phyloP scores from a whole-genome alignment of 2,888 invertebrate species.

The Drosophila leonis region DNA sequence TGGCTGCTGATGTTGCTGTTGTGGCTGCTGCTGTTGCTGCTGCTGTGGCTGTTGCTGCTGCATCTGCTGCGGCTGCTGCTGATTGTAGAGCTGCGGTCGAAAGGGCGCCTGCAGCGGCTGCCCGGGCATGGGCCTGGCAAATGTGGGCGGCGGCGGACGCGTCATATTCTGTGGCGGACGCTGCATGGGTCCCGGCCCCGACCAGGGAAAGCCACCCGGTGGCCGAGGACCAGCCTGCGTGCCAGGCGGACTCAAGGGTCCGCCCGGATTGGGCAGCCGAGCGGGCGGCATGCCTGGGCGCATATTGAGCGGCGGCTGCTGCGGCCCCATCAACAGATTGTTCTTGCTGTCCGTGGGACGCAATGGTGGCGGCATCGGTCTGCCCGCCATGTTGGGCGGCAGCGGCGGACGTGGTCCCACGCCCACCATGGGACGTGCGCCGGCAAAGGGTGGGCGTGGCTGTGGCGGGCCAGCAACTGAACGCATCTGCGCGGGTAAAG shows the following conservation, averaged over 20 bases:
- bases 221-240: constrained; percentile 80
- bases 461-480: constrained; percentile 74
- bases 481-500: constrained; percentile 81
- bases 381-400: constrained; percentile 74
- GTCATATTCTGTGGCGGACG: constrained; percentile 67
- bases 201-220: constrained; percentile 79
- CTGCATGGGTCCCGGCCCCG: constrained; percentile 52
- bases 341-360: constrained; percentile 86
- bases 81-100: constrained; percentile 73
- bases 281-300: constrained; percentile 68
- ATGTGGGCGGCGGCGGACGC: constrained; percentile 70
- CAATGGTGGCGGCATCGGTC: constrained; percentile 83
- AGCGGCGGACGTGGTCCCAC: constrained; percentile 81
- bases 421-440: constrained; percentile 72
- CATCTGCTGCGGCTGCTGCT: constrained; percentile 39
- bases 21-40: constrained; percentile 57
- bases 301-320: constrained; percentile 67
- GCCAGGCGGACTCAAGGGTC: constrained; percentile 80
- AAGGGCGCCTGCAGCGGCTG: constrained; percentile 79
- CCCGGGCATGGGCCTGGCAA: constrained; percentile 73
- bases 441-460: constrained; percentile 79
- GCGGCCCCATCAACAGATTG: constrained; percentile 82
- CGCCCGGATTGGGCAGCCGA: constrained; percentile 70
- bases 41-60: constrained; percentile 53
- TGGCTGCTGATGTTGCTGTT: constrained; percentile 59